These are phyloP conservation scores for Teleogryllus oceanicus DNA, from an alignment of 2,888 invertebrate genomes.

Conservation along the genomic window DNA sequence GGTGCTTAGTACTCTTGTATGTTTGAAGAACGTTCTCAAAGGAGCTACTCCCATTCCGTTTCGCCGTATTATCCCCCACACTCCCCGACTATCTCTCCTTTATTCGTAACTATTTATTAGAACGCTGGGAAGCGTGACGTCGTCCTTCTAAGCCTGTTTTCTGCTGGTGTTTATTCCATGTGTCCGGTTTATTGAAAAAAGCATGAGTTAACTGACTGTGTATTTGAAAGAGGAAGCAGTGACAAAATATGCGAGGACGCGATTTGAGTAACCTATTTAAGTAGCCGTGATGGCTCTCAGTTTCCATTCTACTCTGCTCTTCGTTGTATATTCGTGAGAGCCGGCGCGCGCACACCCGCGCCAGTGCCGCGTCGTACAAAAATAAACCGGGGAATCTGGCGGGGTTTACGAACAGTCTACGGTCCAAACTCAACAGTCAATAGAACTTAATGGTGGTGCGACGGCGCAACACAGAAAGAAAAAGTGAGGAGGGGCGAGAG, in stretches of 20 bases:
- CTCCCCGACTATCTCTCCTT: too few species aligned
- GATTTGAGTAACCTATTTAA: conserved; percentile 10
- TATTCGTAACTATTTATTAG: too few species aligned
- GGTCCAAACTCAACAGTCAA: conserved; percentile 18
- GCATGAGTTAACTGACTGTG: neutral
- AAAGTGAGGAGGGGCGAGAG: neutral
- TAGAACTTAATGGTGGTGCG: conserved; percentile 9
- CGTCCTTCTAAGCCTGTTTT: too few species aligned
- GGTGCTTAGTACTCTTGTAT: too few species aligned
- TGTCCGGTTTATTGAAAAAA: neutral
- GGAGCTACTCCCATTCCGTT: too few species aligned
- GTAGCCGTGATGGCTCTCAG: conserved; percentile 1
- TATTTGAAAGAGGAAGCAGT: conserved; percentile 4
- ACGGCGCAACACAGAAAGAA: neutral
- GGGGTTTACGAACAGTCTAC: conserved; percentile 12
- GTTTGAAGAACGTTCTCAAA: too few species aligned
- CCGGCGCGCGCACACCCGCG: neutral
- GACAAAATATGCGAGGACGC: conserved; percentile 2
- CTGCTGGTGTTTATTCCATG: neutral
- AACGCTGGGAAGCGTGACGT: too few species aligned
- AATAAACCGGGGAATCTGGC: conserved; percentile 6
- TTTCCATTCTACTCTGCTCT: conserved; percentile 18
- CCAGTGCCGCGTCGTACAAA: neutral
- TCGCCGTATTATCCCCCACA: too few species aligned
- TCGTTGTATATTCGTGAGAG: neutral